Base-by-base conservation (phyloP, 2,888 invertebrate genomes). In the Anarsia innoxiella region DNA sequence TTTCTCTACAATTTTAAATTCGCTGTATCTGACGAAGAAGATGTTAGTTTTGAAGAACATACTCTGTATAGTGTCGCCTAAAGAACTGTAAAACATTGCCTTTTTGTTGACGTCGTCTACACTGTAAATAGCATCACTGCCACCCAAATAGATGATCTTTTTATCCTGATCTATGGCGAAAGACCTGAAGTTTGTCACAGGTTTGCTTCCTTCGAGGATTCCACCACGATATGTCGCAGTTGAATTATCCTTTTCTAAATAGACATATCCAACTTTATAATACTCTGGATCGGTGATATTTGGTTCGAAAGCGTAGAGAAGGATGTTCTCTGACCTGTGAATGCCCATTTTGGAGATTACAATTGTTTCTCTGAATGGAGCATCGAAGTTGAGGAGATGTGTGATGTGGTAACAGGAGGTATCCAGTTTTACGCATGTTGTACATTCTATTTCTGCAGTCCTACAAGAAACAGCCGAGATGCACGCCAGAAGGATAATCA, bases 271-370 rank as follows among this genome's bases (percentile, higher is more conserved):
- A 9, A 71, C 62, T 57, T 84, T 82, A 13, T 53, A 71, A 29
- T 75, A 80, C 35, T 83, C 82, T 1, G 49, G 46, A 25, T 82
- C 79, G 23, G 59, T 52, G 2, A 83, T 66, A 1, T 40, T 39
- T 0, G 83, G 82, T 48, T 82, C 78, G 41, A 76, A 83, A 16
- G 67, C 71, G 54, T 60, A 84, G 53, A 54, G 82, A 0, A 84
- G 51, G 0, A 48, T 56, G 42, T 79, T 76, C 1, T 54, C 59
- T 0, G 65, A 55, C 33, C 66, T 52, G 0, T 74, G 56, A 1
- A 82, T 41, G 0, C 56, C 74, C 41, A 82, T 54, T 52, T 77
- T 69, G 37, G 59, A 59, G 33, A 84, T 77, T 27, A 80, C 72
- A 8, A 79, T 41, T 1, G 48, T 41, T 25, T 60, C 62, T 30